Base-by-base conservation (phyloP, 2,797 vertebrate genomes). In the Champsocephalus gunnari region DNA sequence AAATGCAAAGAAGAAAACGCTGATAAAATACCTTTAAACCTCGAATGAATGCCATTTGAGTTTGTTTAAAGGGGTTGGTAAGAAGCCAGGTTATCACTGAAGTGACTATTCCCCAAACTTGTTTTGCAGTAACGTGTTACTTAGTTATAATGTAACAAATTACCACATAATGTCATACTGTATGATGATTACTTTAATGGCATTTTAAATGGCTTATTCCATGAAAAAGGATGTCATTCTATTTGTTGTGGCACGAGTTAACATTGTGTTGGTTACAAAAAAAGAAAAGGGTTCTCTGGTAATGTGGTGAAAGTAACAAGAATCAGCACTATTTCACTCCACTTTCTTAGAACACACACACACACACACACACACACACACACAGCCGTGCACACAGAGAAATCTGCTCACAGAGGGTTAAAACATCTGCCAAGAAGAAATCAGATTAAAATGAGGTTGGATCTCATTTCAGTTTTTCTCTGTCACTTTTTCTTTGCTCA, bases 381-480 rank as follows among this genome's bases (percentile, higher is more conserved):
- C 16, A 66, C 24, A 28, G 28, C 28, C 9, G 1, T 9, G 21
- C n/a, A 55, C 6, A 13, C 38, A 49, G 58, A 28, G 43, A 72
- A 77, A 71, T 53, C 58, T 72, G 73, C 80, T 80, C 77, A 75
- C 72, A 75, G 24, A 79, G 86, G 86, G 86, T 91, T 92, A 88
- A 88, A 90, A 92, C 80, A 86, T 81, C 79, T 88, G 88, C 88
- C 87, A 86, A 80, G 80, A 79, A 89, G 80, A 92, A 89, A 92
- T 88, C 88, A 83, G 80, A 89, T 86, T 90, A 89, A 93, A 93
- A 93, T 86, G 65, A 92, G 90, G 87, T 91, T 90, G 86, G 88
- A 86, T 90, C 88, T 91, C 81, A 78, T 88, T 87, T 92, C 85
- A 87, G 65, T 87, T 90, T 90, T 80, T 88, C 59, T 88, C 83